Base-by-base conservation (phyloP, 2,888 invertebrate genomes). In the Athalia cordata region DNA sequence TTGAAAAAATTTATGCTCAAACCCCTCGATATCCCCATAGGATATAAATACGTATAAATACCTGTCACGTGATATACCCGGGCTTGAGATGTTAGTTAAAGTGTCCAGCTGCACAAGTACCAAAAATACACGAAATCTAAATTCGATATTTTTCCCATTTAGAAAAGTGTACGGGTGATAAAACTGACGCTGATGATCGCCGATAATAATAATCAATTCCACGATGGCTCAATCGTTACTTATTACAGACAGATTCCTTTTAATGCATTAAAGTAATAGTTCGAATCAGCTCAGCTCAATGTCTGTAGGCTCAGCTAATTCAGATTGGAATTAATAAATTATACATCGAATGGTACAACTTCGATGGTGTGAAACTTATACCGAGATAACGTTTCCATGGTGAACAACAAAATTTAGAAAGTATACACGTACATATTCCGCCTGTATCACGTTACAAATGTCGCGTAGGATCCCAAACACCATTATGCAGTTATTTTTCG, bases 161-260 rank as follows among this genome's bases (percentile, higher is more conserved):
- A 43, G 11, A 72, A 72, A 72, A 72, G 72, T 72, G 13, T 72
- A 45, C 52, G n/a, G 57, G 13, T 47, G 59, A 72, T 72, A 11
- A 72, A 72, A 72, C 68, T 29, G 59, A 47, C 59, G 47, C 72
- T 72, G 72, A 72, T 72, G 47, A 45, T 59, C 11, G 13, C 1
- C 43, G 68, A 68, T 72, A 59, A 59, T 29, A 62, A 72, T 59
- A 52, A 13, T 13, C 8, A 72, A 52, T 59, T 52, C 59, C 62
- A n/a, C 55, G 72, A 72, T 72, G 72, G 59, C 72, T 72, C 72
- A 72, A 72, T 72, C 72, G 29, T 72, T 72, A 72, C 57, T 72
- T 72, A 72, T 72, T 72, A 68, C 50, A 8, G 29, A 29, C 29
- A 0, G 29, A 29, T 29, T 29, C 72, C 59, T 57, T 72, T 59